Conservation (phyloP, 2,113 vertebrate species). For the Isichthys henryi region DNA sequence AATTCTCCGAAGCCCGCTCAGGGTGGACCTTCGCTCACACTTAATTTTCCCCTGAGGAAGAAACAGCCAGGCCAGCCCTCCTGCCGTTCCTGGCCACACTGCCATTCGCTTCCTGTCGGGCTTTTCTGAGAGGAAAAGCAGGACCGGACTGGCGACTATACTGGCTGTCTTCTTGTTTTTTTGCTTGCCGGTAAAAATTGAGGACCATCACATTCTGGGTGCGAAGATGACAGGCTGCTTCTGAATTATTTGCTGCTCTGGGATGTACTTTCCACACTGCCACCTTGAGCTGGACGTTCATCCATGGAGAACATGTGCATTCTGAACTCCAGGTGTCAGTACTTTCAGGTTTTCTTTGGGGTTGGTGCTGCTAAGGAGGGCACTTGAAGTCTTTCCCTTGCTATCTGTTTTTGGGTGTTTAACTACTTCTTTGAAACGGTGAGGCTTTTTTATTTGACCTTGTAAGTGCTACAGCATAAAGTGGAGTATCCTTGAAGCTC, state of each 20-base stretch:
- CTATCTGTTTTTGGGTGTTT: not conserved
- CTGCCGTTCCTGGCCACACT: not conserved
- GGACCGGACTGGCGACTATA: not conserved
- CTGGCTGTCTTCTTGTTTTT: not conserved
- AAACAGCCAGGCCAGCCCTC: not conserved
- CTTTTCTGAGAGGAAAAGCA: not conserved
- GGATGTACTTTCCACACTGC: not conserved
- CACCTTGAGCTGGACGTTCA: not conserved
- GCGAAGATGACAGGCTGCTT: not conserved
- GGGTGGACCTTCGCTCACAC: not conserved
- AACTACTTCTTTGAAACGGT: not conserved
- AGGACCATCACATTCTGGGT: not conserved
- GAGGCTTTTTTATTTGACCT: not conserved
- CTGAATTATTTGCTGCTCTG: not conserved
- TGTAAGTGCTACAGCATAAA: not conserved
- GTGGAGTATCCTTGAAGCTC: not conserved
- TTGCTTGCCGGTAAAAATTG: not conserved
- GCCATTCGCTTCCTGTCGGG: not conserved
- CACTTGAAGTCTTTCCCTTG: not conserved
- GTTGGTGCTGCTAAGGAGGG: not conserved
- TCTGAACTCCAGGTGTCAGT: not conserved
- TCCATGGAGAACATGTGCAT: not conserved
- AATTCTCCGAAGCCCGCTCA: not conserved
- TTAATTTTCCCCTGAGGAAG: constrained; percentile 1
- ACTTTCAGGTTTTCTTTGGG: not conserved